Evolutionary conservation across 1,140 invertebrate species (phyloP).

Genomic region (Lethrus apterus): DNA sequence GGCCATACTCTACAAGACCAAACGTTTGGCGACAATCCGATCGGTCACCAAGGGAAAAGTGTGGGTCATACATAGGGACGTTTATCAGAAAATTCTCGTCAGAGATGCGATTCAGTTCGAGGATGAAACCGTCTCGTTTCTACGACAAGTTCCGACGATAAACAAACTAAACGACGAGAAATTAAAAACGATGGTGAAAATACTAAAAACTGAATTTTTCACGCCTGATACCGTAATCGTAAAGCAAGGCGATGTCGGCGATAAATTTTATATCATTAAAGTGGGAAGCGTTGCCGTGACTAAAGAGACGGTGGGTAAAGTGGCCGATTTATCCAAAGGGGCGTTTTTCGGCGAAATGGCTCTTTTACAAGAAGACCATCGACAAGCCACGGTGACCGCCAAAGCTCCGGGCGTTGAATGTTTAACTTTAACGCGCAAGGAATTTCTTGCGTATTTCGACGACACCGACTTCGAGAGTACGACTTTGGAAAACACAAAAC

Average conservation of each 20-base stretch:
- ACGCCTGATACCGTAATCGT: slow-evolving; percentile 78
- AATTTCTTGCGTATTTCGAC: slow-evolving; percentile 60
- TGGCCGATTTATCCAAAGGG: slow-evolving; percentile 59
- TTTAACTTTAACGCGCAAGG: slow-evolving; percentile 71
- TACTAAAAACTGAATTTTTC: slow-evolving; percentile 83
- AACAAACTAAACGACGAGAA: slow-evolving; percentile 72
- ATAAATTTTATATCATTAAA: slow-evolving; percentile 94
- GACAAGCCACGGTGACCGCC: slow-evolving; percentile 81
- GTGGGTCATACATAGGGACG: slow-evolving; percentile 79
- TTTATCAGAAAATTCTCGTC: slow-evolving; percentile 87
- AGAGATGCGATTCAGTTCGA: slow-evolving; percentile 68
- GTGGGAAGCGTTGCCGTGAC: slow-evolving; percentile 76
- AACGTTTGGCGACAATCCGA: slow-evolving; percentile 75
- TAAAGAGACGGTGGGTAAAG: slow-evolving; percentile 50
- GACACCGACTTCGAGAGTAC: slow-evolving; percentile 43
- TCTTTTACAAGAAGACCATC: slow-evolving; percentile 68
- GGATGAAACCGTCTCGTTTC: slow-evolving; percentile 74
- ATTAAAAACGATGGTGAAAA: slow-evolving; percentile 80
- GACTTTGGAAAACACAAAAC: neutral
- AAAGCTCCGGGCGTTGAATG: slow-evolving; percentile 80
- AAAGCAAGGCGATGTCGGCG: slow-evolving; percentile 69
- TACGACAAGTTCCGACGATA: slow-evolving; percentile 78
- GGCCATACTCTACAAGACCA: slow-evolving; percentile 88
- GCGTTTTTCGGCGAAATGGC: slow-evolving; percentile 74
- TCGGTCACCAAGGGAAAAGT: slow-evolving; percentile 74